These are phyloP conservation scores for Bruchidius siliquastri DNA, from an alignment of 2,888 invertebrate genomes.

Conservation along the genomic window DNA sequence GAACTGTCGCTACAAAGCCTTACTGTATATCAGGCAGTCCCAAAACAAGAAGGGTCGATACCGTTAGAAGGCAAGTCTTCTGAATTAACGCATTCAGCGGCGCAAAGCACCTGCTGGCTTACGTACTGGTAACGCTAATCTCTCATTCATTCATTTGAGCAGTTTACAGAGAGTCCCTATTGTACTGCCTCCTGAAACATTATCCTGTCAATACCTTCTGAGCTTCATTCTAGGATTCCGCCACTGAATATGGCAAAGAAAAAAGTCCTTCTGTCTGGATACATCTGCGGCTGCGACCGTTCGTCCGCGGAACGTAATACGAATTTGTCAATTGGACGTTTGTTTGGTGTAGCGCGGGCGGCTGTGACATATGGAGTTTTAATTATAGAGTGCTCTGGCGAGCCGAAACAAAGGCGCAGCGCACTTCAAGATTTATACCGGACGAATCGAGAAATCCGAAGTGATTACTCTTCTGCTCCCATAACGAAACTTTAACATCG, in stretches of 20 bases:
- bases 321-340: slow-evolving; percentile 18
- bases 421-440: neutral
- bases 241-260: neutral
- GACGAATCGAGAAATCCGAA: neutral
- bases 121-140: too few relatives aligned
- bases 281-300: neutral
- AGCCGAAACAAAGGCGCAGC: neutral
- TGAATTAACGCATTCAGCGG: too few relatives aligned
- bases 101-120: too few relatives aligned
- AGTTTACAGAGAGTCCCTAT: too few relatives aligned
- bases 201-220: too few relatives aligned
- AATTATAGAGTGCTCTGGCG: slow-evolving; percentile 17
- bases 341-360: slow-evolving; percentile 15
- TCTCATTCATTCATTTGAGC: too few relatives aligned
- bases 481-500: neutral
- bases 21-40: too few relatives aligned
- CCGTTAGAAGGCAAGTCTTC: too few relatives aligned
- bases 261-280: slow-evolving; percentile 13
- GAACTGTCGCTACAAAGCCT: too few relatives aligned
- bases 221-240: neutral
- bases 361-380: slow-evolving; percentile 14
- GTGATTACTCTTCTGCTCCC: neutral
- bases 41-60: too few relatives aligned
- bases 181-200: too few relatives aligned
- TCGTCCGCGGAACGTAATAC: slow-evolving; percentile 15